Conservation (phyloP, 2,797 vertebrate genomes). For the Mus caroli region DNA sequence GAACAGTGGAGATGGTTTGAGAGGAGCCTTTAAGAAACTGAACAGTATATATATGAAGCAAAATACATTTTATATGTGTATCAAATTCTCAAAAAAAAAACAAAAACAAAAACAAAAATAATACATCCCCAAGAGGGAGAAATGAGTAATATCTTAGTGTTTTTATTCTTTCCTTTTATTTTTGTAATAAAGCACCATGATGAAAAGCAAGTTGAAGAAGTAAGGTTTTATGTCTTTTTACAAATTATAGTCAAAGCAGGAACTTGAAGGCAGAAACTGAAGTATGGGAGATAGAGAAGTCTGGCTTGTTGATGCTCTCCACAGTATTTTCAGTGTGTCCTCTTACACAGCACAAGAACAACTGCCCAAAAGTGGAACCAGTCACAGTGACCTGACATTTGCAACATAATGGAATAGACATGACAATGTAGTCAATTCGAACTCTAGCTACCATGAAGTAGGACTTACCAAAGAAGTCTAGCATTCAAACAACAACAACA, state of each 20-base stretch:
- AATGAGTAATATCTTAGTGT: not conserved
- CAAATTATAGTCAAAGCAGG: not conserved
- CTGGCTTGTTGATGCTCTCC: not conserved
- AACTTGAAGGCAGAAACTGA: not conserved
- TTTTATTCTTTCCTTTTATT: not conserved
- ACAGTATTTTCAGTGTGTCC: not conserved
- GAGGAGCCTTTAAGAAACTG: too few relatives aligned
- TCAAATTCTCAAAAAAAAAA: not conserved
- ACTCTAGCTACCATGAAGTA: not conserved
- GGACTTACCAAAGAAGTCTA: not conserved
- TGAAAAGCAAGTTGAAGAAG: not conserved
- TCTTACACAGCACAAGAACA: not conserved
- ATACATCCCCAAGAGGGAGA: not conserved
- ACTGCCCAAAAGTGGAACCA: not conserved
- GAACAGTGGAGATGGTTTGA: not conserved
- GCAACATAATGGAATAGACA: not conserved
- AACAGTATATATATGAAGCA: not conserved
- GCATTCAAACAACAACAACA: too few relatives aligned
- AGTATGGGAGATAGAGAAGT: too few relatives aligned
- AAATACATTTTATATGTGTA: not conserved
- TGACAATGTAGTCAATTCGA: too few relatives aligned
- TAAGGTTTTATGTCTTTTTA: not conserved
- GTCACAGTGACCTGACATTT: not conserved
- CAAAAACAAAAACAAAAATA: not conserved
- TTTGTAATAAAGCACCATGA: not conserved